Evolutionary conservation across 2,113 vertebrate genomes (phyloP), one percentile per base, ranked within the genome.

Genomic region (Onychostoma macrolepis): DNA sequence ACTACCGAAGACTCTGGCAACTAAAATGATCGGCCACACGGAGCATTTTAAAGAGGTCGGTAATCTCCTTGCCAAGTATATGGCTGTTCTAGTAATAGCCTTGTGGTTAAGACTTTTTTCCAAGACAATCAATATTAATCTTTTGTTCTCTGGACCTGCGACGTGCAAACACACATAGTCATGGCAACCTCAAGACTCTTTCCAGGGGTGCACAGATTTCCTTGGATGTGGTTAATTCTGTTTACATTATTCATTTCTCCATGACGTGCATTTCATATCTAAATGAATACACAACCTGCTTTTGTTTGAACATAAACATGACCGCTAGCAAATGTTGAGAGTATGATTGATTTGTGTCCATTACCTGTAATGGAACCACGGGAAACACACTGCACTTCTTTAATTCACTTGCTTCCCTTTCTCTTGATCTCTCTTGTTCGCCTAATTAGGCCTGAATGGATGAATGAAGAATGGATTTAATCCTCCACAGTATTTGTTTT

Each of bases 71-170:
- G 12, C n/a, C 69, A 80, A 58, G 28, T 41, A 21, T 1, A 50
- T 4, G 15, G 21, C 10, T 41, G 80, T 75, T 80, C 17, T 67
- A 74, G 72, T 85, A 72, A 79, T 63, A 48, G n/a, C 58, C 24
- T 85, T 6, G 3, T 26, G 53, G 43, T 4, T 38, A 72, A n/a
- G 76, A 79, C 61, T 56, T 82, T 58, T 80, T 71, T 82, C 58
- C 58, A 69, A 58, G 77, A 65, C 30, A 12, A 89, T 89, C 69
- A 82, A 85, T 87, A 58, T 45, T 77, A 41, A 85, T 85, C 41
- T 85, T 83, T 67, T 43, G 41, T 53, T 58, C 61, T 87, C 77
- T 48, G 26, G 82, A 48, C 11, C 33, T 30, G 72, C 63, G 41
- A 65, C 26, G 33, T 48, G 6, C 3, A 81, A 63, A 71, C 10